A percentile compares a stretch with the other conserved stretches of the same genome.
Conservation (phyloP, 2,797 vertebrate genomes). For the Parambassis ranga region DNA sequence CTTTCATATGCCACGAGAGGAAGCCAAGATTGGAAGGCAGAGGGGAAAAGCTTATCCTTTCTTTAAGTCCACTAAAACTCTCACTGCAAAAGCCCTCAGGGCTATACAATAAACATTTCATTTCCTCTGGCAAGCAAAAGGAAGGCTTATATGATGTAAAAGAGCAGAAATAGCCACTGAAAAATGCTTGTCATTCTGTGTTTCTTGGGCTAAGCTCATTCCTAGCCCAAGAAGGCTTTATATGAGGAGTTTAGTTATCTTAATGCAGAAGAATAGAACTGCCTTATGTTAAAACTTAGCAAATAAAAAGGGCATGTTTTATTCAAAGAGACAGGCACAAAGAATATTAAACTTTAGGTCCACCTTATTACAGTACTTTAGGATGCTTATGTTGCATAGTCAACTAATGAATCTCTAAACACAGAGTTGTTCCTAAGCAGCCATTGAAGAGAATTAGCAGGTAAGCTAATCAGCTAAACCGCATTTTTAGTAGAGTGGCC, state of each 20-base stretch:
- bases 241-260: constrained; percentile 38
- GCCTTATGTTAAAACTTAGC: constrained; percentile 9
- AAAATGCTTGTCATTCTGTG: constrained; percentile 67
- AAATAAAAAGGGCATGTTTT: constrained; percentile 24
- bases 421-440: background rate
- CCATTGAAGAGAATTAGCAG: no score
- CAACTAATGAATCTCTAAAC: no score
- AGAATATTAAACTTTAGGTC: background rate
- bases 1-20: constrained; percentile 58
- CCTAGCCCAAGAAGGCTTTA: constrained; percentile 4
- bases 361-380: no score
- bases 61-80: constrained; percentile 64
- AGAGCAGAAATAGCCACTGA: constrained; percentile 62
- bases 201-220: constrained; percentile 42
- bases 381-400: no score
- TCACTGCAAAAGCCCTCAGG: constrained; percentile 60
- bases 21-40: constrained; percentile 60
- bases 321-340: constrained; percentile 9
- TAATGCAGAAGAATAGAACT: constrained; percentile 17
- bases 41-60: constrained; percentile 70
- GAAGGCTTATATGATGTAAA: constrained; percentile 78
- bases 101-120: constrained; percentile 81
- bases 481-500: no score
- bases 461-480: no score
- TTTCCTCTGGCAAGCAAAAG: constrained; percentile 81